Evolutionary conservation across 2,113 vertebrate species (phyloP), one percentile per base, ranked within the genome.

Genomic region (Xiphophorus couchianus): DNA sequence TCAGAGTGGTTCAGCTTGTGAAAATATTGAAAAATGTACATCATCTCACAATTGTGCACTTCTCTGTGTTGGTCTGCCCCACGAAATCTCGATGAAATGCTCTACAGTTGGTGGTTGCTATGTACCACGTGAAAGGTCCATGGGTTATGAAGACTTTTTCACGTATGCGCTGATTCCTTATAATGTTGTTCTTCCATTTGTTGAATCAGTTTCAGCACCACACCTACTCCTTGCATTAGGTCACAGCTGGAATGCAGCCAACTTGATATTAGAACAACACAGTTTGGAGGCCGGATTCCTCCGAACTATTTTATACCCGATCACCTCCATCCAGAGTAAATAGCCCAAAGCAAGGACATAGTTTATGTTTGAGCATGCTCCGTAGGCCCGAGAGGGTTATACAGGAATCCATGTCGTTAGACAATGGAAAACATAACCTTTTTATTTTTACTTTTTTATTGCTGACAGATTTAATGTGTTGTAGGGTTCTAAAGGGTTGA

Each of bases 391-490:
- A 66, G 30, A 78, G 62, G 80, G 80, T 61, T 73, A 22, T 73
- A 28, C 51, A 44, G 73, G 35, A 83, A 87, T 86, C 79, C 71
- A 78, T 82, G 29, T 63, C 63, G 70, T 35, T 44, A 22, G 33
- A 72, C 74, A 76, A 84, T 88, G 78, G 82, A 89, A 89, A 89
- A 80, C 25, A 69, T 54, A 74, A 51, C 69, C 69, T 27, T 10
- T 7, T 31, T 79, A 31, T 69, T 63, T 70, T 71, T 11, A 3
- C 51, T 54, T 25, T 58, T 25, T n/a, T 58, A 58, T 3, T 17
- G 51, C 25, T 67, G 66, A 78, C 66, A 75, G 74, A 74, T 83
- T 80, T 76, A 77, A 70, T 69, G 58, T 44, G 8, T 8, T 25
- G 68, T 0, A 76, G 51, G 44, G 62, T 31, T 80, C 39, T 31